phyloP scores from a whole-genome alignment of 1,140 invertebrate species.

The Theocolax elegans region DNA sequence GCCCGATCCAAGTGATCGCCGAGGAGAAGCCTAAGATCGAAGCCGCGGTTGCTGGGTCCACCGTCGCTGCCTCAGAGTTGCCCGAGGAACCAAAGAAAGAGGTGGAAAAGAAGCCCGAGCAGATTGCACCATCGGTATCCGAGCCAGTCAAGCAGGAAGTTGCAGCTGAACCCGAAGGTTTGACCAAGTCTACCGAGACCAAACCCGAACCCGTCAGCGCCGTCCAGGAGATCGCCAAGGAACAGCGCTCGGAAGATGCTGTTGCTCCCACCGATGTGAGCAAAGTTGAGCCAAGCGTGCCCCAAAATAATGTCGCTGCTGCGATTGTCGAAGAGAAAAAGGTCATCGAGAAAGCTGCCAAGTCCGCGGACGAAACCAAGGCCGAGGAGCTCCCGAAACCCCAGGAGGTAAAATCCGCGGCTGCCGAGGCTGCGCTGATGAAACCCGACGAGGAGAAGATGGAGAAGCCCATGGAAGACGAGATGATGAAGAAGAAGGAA shows the following conservation, averaged over 20 bases:
- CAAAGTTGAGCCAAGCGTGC: neutral
- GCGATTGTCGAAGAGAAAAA: conserved; percentile 8
- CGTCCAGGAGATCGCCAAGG: conserved; percentile 46
- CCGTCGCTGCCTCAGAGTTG: neutral
- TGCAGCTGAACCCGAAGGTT: neutral
- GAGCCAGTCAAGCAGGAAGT: neutral
- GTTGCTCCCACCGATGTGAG: neutral
- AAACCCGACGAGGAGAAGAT: conserved; percentile 40
- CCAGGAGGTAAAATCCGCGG: conserved; percentile 49
- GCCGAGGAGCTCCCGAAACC: conserved; percentile 55
- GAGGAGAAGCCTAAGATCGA: conserved; percentile 37
- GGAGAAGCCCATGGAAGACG: conserved; percentile 38
- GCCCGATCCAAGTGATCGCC: conserved; percentile 7
- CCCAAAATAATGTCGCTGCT: conserved; percentile 37
- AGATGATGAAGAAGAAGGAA: conserved; percentile 38
- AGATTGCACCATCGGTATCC: neutral
- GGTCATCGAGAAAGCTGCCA: conserved; percentile 39
- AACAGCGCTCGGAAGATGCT: conserved; percentile 40
- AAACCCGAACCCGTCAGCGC: conserved; percentile 43
- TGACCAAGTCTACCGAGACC: conserved; percentile 37
- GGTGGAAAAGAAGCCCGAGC: conserved; percentile 26
- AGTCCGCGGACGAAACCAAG: conserved; percentile 41
- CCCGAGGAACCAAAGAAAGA: conserved; percentile 34
- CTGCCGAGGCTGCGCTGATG: conserved; percentile 7
- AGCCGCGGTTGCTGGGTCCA: conserved; percentile 8